phyloP scores from a whole-genome alignment of 2,113 vertebrate genomes.

The Sminthopsis crassicaudata region DNA sequence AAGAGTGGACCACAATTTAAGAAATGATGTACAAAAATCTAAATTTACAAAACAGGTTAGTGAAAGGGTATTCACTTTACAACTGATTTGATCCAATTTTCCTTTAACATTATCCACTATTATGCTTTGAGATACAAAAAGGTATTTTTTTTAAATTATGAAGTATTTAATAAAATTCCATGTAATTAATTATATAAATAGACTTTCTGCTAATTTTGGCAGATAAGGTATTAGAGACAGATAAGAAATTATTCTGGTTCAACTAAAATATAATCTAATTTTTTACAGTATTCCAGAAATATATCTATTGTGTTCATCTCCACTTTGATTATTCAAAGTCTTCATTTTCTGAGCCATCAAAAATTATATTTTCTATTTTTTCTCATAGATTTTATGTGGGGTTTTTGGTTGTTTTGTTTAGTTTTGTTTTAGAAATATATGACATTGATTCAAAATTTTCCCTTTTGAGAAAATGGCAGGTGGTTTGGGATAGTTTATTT shows the following conservation, averaged over 20 bases:
- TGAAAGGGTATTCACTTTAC: conserved; percentile 22
- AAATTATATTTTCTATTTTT: conserved; percentile 53
- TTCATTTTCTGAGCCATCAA: conserved; percentile 47
- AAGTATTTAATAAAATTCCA: conserved; percentile 51
- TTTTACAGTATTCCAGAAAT: conserved; percentile 41
- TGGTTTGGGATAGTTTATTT: conserved; percentile 44
- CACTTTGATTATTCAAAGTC: conserved; percentile 48
- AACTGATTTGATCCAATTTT: conserved; percentile 15
- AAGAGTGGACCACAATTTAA: not conserved
- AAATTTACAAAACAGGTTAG: conserved; percentile 47
- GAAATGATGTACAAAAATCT: conserved; percentile 31
- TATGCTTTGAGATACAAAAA: not conserved
- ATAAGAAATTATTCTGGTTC: not conserved
- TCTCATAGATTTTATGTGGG: conserved; percentile 25
- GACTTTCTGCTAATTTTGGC: conserved; percentile 30
- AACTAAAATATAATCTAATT: conserved; percentile 41
- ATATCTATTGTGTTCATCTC: conserved; percentile 28
- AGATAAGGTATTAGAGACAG: not conserved
- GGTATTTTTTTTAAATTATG: too few relatives aligned
- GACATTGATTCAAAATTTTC: conserved; percentile 44
- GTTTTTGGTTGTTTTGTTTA: too few relatives aligned
- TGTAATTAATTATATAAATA: conserved; percentile 22
- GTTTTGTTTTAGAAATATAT: conserved; percentile 38
- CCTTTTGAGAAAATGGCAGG: conserved; percentile 28
- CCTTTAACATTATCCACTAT: conserved; percentile 1